Base-by-base conservation (phyloP, 53 echinoderm and acorn worm species). In the Holothuria leucospilota region DNA sequence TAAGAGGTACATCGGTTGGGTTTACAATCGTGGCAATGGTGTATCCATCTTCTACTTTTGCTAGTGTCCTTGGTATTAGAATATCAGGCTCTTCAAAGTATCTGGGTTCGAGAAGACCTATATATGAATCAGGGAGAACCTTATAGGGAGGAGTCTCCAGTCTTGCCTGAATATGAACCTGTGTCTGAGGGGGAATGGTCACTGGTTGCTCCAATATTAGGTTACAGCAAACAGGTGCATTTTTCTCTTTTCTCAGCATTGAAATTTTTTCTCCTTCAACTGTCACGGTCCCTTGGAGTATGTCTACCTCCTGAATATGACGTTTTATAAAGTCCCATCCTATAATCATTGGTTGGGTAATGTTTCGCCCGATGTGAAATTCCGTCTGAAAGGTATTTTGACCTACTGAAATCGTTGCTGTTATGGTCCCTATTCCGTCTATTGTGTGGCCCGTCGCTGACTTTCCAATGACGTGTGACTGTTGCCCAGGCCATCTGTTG, bases 251-350 rank as follows among this genome's bases (percentile, higher is more conserved):
- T 6, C 21, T 80, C 62, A 80, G 39, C 59, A 80, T 56, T 16
- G n/a, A 6, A 5, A 80, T 60, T 27, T n/a, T 34, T 6, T 59
- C 81, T 9, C 59, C 62, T 8, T 39, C 27, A 16, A 80, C 5
- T 3, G 59, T 80, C 5, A 80, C 21, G 5, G 62, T 80, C 15
- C 81, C 81, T 58, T 80, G 53, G 7, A 13, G 13, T 11, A 18
- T 13, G 41, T 80, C 81, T 13, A 80, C 5, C 9, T 11, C 27
- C 27, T 13, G 27, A 23, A 21, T 59, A 60, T 80, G 8, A 24
- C 59, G 59, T 8, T 14, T 18, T 20, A 80, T 39, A 62, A 82
- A 82, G 41, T 82, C 82, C 82, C 82, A 82, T 12, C 63, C 82
- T 29, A 82, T 18, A 18, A 82, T 13, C 29, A 82, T 29, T 63